These are phyloP conservation scores for Balaeniceps rex DNA, from an alignment of 2,113 vertebrate genomes.

Conservation along the genomic window DNA sequence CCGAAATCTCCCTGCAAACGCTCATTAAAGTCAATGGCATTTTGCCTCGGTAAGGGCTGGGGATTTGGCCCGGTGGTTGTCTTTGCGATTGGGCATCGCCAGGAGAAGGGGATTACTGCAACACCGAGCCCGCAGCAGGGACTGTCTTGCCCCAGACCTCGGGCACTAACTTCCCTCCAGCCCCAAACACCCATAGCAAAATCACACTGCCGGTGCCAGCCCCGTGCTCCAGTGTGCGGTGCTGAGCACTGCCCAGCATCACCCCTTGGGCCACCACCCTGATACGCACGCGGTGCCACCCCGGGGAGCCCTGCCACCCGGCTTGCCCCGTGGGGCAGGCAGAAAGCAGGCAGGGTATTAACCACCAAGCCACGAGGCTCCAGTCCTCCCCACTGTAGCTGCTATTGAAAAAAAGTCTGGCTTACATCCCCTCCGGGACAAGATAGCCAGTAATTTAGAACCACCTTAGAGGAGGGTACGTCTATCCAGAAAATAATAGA, in stretches of 20 bases:
- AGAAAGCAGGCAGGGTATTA: neutral
- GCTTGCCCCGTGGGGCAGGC: neutral
- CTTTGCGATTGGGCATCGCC: neutral
- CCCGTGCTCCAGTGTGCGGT: fast-evolving
- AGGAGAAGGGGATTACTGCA: neutral
- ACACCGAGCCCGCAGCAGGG: neutral
- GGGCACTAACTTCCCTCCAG: neutral
- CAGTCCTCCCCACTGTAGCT: neutral
- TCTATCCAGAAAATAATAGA: conserved; percentile 19
- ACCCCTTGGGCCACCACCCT: neutral
- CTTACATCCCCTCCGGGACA: neutral
- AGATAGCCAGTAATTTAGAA: conserved; percentile 34
- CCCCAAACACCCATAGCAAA: neutral
- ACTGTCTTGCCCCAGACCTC: neutral
- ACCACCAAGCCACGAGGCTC: neutral
- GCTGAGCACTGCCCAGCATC: neutral
- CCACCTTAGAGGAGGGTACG: neutral
- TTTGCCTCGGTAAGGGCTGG: neutral
- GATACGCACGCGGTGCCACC: fast-evolving
- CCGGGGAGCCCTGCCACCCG: neutral
- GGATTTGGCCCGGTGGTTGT: neutral
- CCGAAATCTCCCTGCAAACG: neutral
- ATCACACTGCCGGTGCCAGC: fast-evolving
- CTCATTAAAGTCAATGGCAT: conserved; percentile 36
- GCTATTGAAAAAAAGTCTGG: neutral